These are phyloP conservation scores for Calcarius ornatus DNA, from an alignment of 2,113 vertebrate genomes.

Conservation along the genomic window DNA sequence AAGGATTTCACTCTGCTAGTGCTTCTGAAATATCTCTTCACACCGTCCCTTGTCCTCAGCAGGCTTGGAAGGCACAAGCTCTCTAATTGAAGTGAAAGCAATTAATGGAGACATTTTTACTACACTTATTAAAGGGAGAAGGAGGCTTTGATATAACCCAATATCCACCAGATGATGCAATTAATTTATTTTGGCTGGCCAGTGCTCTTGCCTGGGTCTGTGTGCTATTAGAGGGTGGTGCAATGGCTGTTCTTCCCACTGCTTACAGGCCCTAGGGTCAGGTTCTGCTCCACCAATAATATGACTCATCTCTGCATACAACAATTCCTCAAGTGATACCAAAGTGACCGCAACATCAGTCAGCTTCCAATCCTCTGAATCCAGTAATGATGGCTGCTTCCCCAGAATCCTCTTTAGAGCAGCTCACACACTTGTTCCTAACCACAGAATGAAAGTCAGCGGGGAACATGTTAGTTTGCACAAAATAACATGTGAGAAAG, in stretches of 20 bases:
- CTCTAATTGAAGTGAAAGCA: slow-evolving; percentile 20
- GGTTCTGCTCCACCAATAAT: slow-evolving; percentile 56
- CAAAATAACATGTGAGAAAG: not conserved
- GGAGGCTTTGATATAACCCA: slow-evolving; percentile 51
- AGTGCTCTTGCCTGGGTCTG: slow-evolving; percentile 15
- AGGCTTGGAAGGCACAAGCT: not conserved
- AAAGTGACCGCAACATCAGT: slow-evolving; percentile 42
- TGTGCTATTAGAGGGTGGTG: slow-evolving; percentile 66
- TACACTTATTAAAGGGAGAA: slow-evolving; percentile 42
- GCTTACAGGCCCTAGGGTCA: slow-evolving; percentile 51
- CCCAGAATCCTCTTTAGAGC: slow-evolving; percentile 15
- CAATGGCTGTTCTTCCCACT: slow-evolving; percentile 41
- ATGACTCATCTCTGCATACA: slow-evolving; percentile 63
- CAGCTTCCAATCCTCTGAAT: slow-evolving; percentile 46
- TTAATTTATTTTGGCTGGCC: slow-evolving; percentile 67
- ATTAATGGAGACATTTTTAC: slow-evolving; percentile 46
- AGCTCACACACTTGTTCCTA: slow-evolving; percentile 41
- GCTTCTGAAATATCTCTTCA: not conserved
- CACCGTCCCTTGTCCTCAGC: not conserved
- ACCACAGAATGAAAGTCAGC: slow-evolving; percentile 12
- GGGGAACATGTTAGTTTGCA: slow-evolving; percentile 10
- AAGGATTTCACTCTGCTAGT: not conserved
- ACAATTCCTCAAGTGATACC: slow-evolving; percentile 61
- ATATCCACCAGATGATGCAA: slow-evolving; percentile 64
- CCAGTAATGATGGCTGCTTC: slow-evolving; percentile 33